Evolutionary conservation across 2,797 vertebrate species (phyloP).

Genomic region (Anguilla pacifica): DNA sequence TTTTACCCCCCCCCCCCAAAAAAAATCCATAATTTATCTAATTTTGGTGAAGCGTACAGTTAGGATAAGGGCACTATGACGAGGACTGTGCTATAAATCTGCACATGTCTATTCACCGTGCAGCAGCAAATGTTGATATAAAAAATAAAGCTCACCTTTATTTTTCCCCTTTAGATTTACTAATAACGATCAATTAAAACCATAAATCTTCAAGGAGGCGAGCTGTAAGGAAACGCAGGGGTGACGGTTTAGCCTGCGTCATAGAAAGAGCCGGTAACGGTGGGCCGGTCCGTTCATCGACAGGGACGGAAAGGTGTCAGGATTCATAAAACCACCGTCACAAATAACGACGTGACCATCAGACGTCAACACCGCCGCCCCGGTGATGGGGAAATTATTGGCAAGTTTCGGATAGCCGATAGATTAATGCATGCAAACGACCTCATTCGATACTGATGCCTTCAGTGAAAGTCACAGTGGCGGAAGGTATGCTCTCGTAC

Average conservation of each 20-base stretch:
- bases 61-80: not conserved
- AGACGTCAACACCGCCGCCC: slow-evolving; percentile 68
- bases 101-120: not conserved
- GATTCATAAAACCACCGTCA: slow-evolving; percentile 74
- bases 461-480: slow-evolving; percentile 62
- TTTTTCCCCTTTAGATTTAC: not conserved
- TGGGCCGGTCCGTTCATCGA: not conserved
- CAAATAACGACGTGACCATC: slow-evolving; percentile 68
- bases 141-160: not conserved
- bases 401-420: slow-evolving; percentile 76
- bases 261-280: not conserved
- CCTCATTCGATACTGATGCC: slow-evolving; percentile 64
- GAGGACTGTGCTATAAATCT: not conserved
- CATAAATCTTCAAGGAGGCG: not conserved
- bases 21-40: not conserved
- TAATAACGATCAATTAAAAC: not conserved
- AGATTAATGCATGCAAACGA: slow-evolving; percentile 80
- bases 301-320: slow-evolving; percentile 41
- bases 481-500: slow-evolving; percentile 26
- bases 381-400: slow-evolving; percentile 66
- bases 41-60: not conserved
- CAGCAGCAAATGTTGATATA: not conserved
- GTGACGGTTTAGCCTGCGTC: not conserved
- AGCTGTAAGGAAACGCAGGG: not conserved
- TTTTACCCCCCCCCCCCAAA: not conserved